Percentiles rank a stretch among this genome's conserved stretches.
phyloP scores from a whole-genome alignment of 2,113 vertebrate genomes.

The Beaufortia kweichowensis region DNA sequence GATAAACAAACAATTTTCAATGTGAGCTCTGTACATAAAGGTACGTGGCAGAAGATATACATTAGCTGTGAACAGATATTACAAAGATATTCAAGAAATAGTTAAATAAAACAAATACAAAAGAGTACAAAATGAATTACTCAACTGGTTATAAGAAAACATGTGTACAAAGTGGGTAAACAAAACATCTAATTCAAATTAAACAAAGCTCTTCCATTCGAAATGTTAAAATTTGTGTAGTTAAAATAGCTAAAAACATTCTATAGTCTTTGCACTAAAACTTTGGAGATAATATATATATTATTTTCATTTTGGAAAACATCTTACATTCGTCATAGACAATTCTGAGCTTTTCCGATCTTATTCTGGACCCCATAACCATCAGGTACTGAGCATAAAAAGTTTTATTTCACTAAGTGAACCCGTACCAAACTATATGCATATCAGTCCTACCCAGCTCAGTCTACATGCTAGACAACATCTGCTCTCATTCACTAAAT shows the following conservation, averaged over 20 bases:
- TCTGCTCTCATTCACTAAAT: not conserved
- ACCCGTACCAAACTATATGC: not conserved
- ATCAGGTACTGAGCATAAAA: slow-evolving; percentile 14
- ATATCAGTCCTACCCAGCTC: not conserved
- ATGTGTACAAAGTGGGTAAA: slow-evolving; percentile 41
- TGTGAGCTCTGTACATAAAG: slow-evolving; percentile 65
- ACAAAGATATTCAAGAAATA: slow-evolving; percentile 72
- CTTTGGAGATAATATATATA: slow-evolving; percentile 67
- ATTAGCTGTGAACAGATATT: slow-evolving; percentile 63
- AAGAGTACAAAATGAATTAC: slow-evolving; percentile 68
- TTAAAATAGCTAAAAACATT: slow-evolving; percentile 6
- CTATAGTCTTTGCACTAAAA: slow-evolving; percentile 54
- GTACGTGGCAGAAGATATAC: slow-evolving; percentile 62
- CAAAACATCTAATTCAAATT: slow-evolving; percentile 33
- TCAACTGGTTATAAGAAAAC: slow-evolving; percentile 64
- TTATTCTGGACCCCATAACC: slow-evolving; percentile 54
- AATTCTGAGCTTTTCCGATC: slow-evolving; percentile 47
- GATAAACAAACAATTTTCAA: slow-evolving; percentile 55
- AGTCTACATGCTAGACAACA: not conserved
- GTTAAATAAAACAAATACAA: slow-evolving; percentile 73
- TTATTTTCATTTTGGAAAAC: slow-evolving; percentile 67
- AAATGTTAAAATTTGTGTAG: slow-evolving; percentile 51
- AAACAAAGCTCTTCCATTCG: slow-evolving; percentile 25
- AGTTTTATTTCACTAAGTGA: not conserved
- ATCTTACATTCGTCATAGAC: slow-evolving; percentile 64